Evolutionary conservation across 2,113 vertebrate genomes (phyloP).

Genomic region (Gobio gobio): DNA sequence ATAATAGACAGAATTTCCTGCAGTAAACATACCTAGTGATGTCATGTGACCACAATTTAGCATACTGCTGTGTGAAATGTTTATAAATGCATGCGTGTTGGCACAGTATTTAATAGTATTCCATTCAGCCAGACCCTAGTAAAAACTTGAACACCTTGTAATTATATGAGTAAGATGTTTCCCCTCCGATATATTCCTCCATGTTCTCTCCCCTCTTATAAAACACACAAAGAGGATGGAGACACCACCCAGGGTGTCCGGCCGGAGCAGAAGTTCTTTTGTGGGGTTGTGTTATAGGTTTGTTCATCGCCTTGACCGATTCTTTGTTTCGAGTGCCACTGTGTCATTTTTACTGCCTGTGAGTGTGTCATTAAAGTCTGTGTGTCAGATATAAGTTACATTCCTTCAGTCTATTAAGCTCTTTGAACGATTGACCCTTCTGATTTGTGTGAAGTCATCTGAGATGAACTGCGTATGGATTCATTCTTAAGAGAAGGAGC

Average conservation of each 20-base stretch:
- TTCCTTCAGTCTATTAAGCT: conserved; percentile 24
- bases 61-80: neutral
- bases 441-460: conserved; percentile 43
- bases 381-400: conserved; percentile 30
- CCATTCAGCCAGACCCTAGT: neutral
- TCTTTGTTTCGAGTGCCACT: conserved; percentile 26
- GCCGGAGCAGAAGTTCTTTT: conserved; percentile 2
- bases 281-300: neutral
- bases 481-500: conserved; percentile 24
- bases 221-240: neutral
- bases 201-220: neutral
- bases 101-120: neutral
- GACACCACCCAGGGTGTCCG: neutral
- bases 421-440: conserved; percentile 48
- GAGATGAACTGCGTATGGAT: conserved; percentile 28
- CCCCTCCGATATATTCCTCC: neutral
- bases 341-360: neutral
- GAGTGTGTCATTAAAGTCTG: neutral
- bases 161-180: neutral
- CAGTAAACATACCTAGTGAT: neutral
- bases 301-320: neutral
- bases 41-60: neutral
- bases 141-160: neutral
- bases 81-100: neutral
- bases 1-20: neutral